These are phyloP conservation scores for Euborellia annulipes DNA, from an alignment of 1,140 invertebrate genomes.

Conservation along the genomic window DNA sequence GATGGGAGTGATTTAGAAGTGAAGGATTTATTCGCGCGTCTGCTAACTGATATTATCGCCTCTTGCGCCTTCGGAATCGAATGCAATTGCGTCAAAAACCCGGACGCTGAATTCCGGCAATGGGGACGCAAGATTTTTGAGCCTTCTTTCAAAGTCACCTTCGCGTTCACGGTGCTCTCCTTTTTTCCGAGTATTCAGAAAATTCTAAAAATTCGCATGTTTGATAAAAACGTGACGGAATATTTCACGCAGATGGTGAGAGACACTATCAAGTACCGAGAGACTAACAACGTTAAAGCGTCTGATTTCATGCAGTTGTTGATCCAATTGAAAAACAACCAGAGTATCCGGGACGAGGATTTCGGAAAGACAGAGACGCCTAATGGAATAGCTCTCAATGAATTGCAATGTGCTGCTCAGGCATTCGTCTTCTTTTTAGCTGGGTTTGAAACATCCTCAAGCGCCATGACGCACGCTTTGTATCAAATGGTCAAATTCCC, in stretches of 20 bases:
- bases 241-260: no score
- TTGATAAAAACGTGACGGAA: no score
- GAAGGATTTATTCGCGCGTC: constrained; percentile 26
- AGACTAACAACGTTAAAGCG: constrained; percentile 14
- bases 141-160: constrained; percentile 9
- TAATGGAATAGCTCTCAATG: no score
- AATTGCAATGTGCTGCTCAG: constrained; percentile 15
- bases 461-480: constrained; percentile 28
- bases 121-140: constrained; percentile 28
- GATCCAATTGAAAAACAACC: no score
- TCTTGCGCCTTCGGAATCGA: constrained; percentile 38
- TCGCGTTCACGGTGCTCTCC: no score
- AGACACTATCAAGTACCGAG: constrained; percentile 20
- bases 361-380: no score
- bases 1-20: constrained; percentile 27
- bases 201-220: no score
- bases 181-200: no score
- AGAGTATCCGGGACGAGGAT: no score
- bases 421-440: constrained; percentile 30
- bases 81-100: constrained; percentile 31
- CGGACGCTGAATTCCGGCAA: constrained; percentile 30
- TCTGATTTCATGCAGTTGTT: no score
- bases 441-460: constrained; percentile 42
- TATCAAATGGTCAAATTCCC: constrained; percentile 33
- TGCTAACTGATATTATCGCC: constrained; percentile 38